Evolutionary conservation across 2,888 invertebrate genomes (phyloP), one percentile per base, ranked within the genome.

Genomic region (Zaprionus bogoriensis): DNA sequence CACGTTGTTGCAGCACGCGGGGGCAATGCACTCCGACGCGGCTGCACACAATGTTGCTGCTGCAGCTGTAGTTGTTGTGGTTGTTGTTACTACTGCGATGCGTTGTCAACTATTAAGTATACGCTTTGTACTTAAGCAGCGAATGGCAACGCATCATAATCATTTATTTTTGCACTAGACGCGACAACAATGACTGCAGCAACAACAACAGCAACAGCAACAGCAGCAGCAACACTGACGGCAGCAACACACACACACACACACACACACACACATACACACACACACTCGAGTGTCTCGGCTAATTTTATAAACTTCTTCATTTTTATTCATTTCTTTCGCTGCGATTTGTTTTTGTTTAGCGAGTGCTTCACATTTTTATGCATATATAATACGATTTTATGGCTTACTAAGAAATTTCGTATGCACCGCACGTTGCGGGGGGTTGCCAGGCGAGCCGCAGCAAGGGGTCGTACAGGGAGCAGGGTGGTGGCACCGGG

Each of bases 251-350:
- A 17, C 45, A 36, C 44, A 63, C 57, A 19, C 65, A 58, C n/a
- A 51, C 25, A 44, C 50, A 39, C 28, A 17, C 45, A 36, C 44
- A 63, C 57, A 17, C 45, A 36, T 44, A 63, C 57, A 19, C 65
- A 58, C n/a, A 51, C 25, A 44, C 50, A 39, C 28, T 30, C 25
- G 57, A 74, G 55, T 73, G 61, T 58, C 70, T 67, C 51, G 74
- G 74, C 87, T 87, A 80, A 87, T 87, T 86, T 80, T 86, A 87
- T 87, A 84, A 80, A 74, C 70, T 77, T 71, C 77, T 83, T 76
- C 65, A 51, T 60, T 76, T 63, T 74, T 54, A 61, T 66, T 55
- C 62, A 55, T 63, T 66, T 62, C 53, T 27, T 25, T 20, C n/a
- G 62, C 53, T 66, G 78, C 60, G 85, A 81, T 85, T 78, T 82